Evolutionary conservation across 2,888 invertebrate species (phyloP), one percentile per base, ranked within the genome.

Genomic region (Drosophila diplacantha): DNA sequence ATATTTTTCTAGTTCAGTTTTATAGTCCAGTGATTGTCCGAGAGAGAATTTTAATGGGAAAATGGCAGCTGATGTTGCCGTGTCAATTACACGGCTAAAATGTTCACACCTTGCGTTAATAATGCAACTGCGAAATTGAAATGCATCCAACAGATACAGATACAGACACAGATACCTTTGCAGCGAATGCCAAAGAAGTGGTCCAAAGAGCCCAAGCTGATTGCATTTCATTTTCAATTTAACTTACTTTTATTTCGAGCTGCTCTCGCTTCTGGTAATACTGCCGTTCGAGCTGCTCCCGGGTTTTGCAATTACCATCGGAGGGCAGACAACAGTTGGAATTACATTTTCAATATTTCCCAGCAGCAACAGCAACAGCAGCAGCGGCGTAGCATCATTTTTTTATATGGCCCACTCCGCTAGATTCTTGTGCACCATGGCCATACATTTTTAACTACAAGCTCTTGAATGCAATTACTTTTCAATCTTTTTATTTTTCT

Each of bases 401-500:
- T 80, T 72, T 71, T 61, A 60, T 35, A 37, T 35, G 14, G 37
- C 47, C 63, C 55, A 47, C 62, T 67, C 31, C 65, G 38, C 46
- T 56, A 73, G 75, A 74, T 77, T 73, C 74, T 71, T 70, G 51
- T 67, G 79, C 72, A 70, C 71, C 64, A 64, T 57, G 68, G 75
- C 79, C 74, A 80, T 80, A 78, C 75, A 83, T 83, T 83, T 83
- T 80, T 83, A 80, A 81, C 79, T 80, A 74, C 81, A 79, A 81
- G 74, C 76, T 74, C 78, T 74, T 81, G 76, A 80, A 80, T 83
- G 82, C 83, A 81, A 81, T 81, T 83, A 83, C 83, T 81, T 83
- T 81, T 83, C 83, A 75, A 81, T 81, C 62, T 83, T 71, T 77
- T 38, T 49, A 20, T 26, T 43, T 50, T 52, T 39, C 52, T 24